A percentile compares a stretch with the other conserved stretches of the same genome.
Evolutionary conservation across 1,140 invertebrate genomes (phyloP).

Genomic region (Bombus picipes): DNA sequence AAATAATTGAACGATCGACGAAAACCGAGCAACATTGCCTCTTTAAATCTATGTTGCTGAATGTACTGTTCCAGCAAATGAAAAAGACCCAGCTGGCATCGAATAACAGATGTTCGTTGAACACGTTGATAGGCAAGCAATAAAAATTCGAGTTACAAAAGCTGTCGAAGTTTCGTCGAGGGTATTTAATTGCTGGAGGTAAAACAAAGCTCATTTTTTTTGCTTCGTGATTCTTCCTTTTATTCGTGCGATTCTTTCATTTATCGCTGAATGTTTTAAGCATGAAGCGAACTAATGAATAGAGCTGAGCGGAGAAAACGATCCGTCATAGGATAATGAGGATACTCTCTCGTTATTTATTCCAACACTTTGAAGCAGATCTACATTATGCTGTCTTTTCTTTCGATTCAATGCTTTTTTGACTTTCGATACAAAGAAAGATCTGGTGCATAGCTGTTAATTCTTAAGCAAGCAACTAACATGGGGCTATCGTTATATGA

Average conservation of each 20-base stretch:
- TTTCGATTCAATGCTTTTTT: background rate
- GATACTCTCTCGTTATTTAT: slow-evolving; percentile 44
- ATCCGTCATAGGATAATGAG: slow-evolving; percentile 49
- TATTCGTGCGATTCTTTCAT: slow-evolving; percentile 12
- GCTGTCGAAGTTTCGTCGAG: background rate
- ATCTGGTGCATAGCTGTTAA: background rate
- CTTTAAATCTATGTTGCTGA: background rate
- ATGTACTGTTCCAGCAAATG: background rate
- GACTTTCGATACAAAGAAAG: background rate
- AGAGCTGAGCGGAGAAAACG: background rate
- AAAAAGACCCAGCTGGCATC: background rate
- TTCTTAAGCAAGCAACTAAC: background rate
- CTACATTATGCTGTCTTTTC: background rate
- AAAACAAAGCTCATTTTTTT: slow-evolving; percentile 5
- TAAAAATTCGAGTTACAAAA: slow-evolving; percentile 1
- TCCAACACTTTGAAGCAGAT: slow-evolving; percentile 11
- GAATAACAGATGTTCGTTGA: background rate
- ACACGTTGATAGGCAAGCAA: background rate
- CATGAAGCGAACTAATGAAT: slow-evolving; percentile 51
- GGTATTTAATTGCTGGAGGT: background rate
- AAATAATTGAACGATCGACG: background rate
- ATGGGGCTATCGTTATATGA: background rate
- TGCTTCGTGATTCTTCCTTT: background rate
- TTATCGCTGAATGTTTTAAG: slow-evolving; percentile 27
- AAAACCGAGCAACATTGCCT: background rate